Percentiles rank a stretch among this genome's conserved stretches.
phyloP scores from a whole-genome alignment of 2,888 invertebrate species.

The Pseudococcus viburni region DNA sequence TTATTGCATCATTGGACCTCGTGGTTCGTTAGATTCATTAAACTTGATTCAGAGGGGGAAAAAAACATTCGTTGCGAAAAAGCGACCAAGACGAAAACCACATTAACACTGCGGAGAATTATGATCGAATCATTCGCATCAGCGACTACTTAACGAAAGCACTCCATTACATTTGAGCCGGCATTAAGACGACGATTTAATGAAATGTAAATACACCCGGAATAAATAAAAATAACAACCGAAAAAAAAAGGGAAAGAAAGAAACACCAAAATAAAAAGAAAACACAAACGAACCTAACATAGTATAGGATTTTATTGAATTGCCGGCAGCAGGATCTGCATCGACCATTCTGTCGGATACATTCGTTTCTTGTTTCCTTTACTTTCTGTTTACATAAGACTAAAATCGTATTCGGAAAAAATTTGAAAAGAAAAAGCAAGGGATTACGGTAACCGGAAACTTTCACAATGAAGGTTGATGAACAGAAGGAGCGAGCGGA shows the following conservation, averaged over 20 bases:
- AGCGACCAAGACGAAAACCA: too few species aligned
- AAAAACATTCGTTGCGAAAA: too few species aligned
- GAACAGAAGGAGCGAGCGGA: not conserved
- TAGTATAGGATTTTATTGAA: conserved; percentile 3
- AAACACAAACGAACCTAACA: not conserved
- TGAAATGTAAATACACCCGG: conserved; percentile 5
- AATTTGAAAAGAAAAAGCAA: not conserved
- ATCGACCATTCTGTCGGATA: not conserved
- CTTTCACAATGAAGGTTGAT: conserved; percentile 41
- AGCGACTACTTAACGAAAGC: not conserved
- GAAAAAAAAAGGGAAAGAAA: not conserved
- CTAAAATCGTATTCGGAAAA: conserved; percentile 23
- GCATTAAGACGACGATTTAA: not conserved
- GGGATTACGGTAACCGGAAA: conserved; percentile 33
- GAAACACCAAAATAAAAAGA: not conserved
- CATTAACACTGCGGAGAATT: too few species aligned
- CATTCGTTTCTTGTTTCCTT: conserved; percentile 15
- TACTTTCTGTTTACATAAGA: not conserved
- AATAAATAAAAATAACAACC: not conserved
- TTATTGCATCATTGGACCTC: too few species aligned
- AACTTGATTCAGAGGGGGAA: too few species aligned
- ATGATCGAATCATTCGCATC: not conserved
- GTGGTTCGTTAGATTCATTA: too few species aligned
- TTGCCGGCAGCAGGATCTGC: not conserved
- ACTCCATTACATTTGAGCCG: not conserved